These are phyloP conservation scores for Etheostoma perlongum DNA, from an alignment of 2,797 vertebrate species.

Conservation along the genomic window DNA sequence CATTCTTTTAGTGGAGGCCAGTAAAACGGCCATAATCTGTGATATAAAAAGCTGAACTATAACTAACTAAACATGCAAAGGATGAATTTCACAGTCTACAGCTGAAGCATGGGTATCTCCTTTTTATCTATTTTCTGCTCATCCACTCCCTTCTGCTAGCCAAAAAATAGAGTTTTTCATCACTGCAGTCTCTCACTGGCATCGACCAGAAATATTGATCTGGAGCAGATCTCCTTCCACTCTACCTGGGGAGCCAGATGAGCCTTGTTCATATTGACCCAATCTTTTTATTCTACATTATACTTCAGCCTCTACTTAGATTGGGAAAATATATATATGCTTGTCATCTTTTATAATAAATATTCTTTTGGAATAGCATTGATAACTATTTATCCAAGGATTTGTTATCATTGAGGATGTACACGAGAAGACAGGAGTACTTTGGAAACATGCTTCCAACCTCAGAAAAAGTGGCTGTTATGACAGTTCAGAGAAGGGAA, in stretches of 20 bases:
- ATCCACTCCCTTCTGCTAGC: slow-evolving; percentile 68
- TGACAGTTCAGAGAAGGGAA: slow-evolving; percentile 46
- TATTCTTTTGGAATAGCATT: slow-evolving; percentile 64
- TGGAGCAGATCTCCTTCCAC: slow-evolving; percentile 80
- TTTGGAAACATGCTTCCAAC: slow-evolving; percentile 14
- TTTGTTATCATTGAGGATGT: slow-evolving; percentile 40
- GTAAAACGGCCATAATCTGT: slow-evolving; percentile 47
- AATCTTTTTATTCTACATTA: slow-evolving; percentile 76
- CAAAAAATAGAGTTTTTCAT: slow-evolving; percentile 82
- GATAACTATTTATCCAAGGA: slow-evolving; percentile 62
- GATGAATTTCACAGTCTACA: slow-evolving; percentile 63
- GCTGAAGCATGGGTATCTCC: slow-evolving; percentile 65
- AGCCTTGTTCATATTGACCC: slow-evolving; percentile 82
- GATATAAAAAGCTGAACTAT: slow-evolving; percentile 54
- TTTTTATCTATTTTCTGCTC: slow-evolving; percentile 78
- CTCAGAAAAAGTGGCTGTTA: slow-evolving; percentile 29
- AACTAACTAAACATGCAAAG: slow-evolving; percentile 72
- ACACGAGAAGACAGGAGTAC: background rate
- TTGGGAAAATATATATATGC: slow-evolving; percentile 62
- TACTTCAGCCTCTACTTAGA: slow-evolving; percentile 64
- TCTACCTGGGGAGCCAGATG: slow-evolving; percentile 81
- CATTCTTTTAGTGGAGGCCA: slow-evolving; percentile 17
- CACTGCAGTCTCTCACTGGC: slow-evolving; percentile 77
- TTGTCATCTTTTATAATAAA: slow-evolving; percentile 71
- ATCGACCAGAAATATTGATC: slow-evolving; percentile 83